Evolutionary conservation across 2,113 vertebrate genomes (phyloP).

Genomic region (Tamias sibiricus): DNA sequence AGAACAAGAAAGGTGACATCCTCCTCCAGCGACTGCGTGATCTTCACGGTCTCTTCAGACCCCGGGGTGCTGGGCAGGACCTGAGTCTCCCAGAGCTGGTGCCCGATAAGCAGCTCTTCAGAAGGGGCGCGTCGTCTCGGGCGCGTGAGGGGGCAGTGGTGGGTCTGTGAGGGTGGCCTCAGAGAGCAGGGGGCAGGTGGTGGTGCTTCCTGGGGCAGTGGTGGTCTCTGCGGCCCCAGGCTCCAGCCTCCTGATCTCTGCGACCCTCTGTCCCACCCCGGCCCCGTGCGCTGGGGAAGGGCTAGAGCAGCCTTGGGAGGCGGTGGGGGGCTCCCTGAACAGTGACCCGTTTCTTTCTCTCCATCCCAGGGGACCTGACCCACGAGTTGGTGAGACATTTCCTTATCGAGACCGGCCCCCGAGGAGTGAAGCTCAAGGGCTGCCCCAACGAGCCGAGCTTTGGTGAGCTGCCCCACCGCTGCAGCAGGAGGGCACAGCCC

Average conservation of each 20-base stretch:
- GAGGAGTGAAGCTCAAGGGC: constrained; percentile 98
- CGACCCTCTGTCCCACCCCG: accelerated
- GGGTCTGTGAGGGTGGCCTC: neutral
- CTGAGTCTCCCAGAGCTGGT: neutral
- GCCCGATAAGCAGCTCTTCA: neutral
- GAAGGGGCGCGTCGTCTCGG: too few relatives aligned
- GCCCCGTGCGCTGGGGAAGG: neutral
- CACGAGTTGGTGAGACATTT: constrained; percentile 98
- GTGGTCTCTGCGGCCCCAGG: neutral
- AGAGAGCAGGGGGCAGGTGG: neutral
- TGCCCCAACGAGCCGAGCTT: constrained; percentile 99
- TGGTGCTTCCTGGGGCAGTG: too few relatives aligned
- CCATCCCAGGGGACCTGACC: constrained; percentile 90
- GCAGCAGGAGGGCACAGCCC: accelerated
- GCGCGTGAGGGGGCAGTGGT: too few relatives aligned
- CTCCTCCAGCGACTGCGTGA: neutral
- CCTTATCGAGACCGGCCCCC: constrained; percentile 97
- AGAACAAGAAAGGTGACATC: constrained; percentile 95
- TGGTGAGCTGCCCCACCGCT: constrained; percentile 86
- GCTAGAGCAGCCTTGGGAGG: neutral
- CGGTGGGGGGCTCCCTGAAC: accelerated
- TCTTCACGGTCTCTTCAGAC: neutral
- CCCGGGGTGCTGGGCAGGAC: neutral
- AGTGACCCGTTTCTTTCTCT: neutral
- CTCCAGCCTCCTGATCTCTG: accelerated